A percentile compares a stretch with the other conserved stretches of the same genome.
Conservation (phyloP, 1,140 invertebrate genomes). For the Elymnias hypermnestra region DNA sequence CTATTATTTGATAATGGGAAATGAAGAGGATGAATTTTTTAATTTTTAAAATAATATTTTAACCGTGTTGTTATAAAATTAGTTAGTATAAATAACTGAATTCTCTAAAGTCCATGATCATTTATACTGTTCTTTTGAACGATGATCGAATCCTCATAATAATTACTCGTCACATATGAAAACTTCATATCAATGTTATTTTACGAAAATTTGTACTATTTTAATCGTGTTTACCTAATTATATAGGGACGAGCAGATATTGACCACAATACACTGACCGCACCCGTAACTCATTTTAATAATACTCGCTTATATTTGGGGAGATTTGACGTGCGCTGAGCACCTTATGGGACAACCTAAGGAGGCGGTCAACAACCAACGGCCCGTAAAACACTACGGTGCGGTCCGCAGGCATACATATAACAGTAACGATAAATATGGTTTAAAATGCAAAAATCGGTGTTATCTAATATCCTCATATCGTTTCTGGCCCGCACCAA, state of each 20-base stretch:
- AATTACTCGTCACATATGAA: slow-evolving; percentile 49
- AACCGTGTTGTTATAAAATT: slow-evolving; percentile 70
- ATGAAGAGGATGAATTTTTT: slow-evolving; percentile 52
- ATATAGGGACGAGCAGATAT: slow-evolving; percentile 27
- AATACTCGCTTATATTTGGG: slow-evolving; percentile 4
- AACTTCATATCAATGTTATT: slow-evolving; percentile 67
- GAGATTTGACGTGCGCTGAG: background rate
- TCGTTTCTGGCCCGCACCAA: no score
- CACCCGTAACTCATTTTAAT: background rate
- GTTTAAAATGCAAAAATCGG: no score
- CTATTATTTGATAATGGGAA: slow-evolving; percentile 67
- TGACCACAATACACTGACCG: slow-evolving; percentile 6
- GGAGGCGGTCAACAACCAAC: no score
- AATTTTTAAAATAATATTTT: slow-evolving; percentile 71
- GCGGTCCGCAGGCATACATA: no score
- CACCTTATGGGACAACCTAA: no score
- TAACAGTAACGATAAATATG: no score
- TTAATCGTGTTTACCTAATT: slow-evolving; percentile 28
- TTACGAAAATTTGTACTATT: slow-evolving; percentile 49
- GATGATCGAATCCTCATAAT: slow-evolving; percentile 63
- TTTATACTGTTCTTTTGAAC: slow-evolving; percentile 73
- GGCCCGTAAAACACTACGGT: no score
- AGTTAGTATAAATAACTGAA: slow-evolving; percentile 70
- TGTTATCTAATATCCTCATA: no score
- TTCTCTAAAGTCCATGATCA: slow-evolving; percentile 69